Conservation (phyloP, 2,888 invertebrate genomes). For the Lacanobia oleracea region DNA sequence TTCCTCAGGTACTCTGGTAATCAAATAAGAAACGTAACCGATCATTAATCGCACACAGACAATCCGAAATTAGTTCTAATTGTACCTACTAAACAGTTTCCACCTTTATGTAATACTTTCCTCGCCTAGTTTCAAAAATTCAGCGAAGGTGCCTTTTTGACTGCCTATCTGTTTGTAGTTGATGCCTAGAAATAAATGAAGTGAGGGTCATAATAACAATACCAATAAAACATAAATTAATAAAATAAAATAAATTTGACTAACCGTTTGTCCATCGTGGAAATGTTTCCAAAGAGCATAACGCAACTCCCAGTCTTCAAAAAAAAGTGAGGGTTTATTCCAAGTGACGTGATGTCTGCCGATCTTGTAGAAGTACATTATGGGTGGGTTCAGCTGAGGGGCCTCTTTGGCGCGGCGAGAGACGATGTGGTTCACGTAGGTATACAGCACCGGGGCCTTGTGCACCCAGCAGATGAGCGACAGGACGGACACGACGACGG, state of each 20-base stretch:
- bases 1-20: conserved; percentile 61
- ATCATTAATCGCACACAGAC: conserved; percentile 47
- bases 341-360: conserved; percentile 90
- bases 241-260: neutral
- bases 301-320: conserved; percentile 92
- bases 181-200: conserved; percentile 34
- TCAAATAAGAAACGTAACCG: conserved; percentile 60
- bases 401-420: conserved; percentile 90
- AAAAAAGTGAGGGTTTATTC: conserved; percentile 91
- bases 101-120: conserved; percentile 31
- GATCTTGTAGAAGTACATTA: conserved; percentile 88
- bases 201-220: neutral
- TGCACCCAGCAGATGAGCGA: conserved; percentile 92
- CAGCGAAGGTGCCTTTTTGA: conserved; percentile 66
- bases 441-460: conserved; percentile 89
- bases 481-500: conserved; percentile 90
- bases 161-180: conserved; percentile 13
- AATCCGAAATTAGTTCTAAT: conserved; percentile 23
- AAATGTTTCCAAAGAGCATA: conserved; percentile 92
- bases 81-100: conserved; percentile 25
- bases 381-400: conserved; percentile 92
- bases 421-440: conserved; percentile 90
- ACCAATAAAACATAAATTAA: neutral
- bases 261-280: conserved; percentile 66
- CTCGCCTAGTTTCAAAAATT: conserved; percentile 60